Evolutionary conservation across 2,113 vertebrate genomes (phyloP), one percentile per base, ranked within the genome.

Genomic region (Dicrurus megarhynchus): DNA sequence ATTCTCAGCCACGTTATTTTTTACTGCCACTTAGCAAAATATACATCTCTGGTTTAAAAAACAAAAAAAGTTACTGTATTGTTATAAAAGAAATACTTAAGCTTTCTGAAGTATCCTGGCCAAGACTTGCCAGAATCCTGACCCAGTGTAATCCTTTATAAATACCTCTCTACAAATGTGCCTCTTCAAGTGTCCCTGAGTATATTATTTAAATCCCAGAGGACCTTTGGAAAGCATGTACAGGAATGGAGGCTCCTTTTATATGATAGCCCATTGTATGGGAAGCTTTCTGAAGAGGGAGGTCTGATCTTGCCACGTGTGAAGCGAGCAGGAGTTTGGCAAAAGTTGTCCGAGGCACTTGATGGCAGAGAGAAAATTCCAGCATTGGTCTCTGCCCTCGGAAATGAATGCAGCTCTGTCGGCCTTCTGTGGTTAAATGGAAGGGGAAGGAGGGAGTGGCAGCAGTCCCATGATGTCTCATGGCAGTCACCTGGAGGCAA

Each of bases 191-290:
- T 69, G 78, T 79, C 70, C 47, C 92, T 42, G 82, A 74, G 93
- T 53, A 82, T 82, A 49, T 93, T 74, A 74, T 74, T 97, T 55
- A 93, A 90, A 94, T 56, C 90, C 75, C 85, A 90, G 75, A 56
- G 82, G 90, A 64, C 78, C 59, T 91, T 71, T 20, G 46, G 65
- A 68, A 60, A 86, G 79, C 0, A 0, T 4, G 2, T 76, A 59
- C 33, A 94, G 87, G 75, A 77, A 70, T 35, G 79, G 73, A 88
- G 81, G 81, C 67, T 77, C 68, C 84, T 82, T 95, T 92, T 50
- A 82, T 65, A 39, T 0, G 14, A 15, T 10, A 47, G 59, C 24
- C 56, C 86, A 90, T 74, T 63, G 42, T 61, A 60, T 4, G 39
- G 53, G 84, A 64, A 91, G 52, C 57, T 90, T 80, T 81, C 61